Conservation (phyloP, 2,797 vertebrate species). For the Astyanax mexicanus region DNA sequence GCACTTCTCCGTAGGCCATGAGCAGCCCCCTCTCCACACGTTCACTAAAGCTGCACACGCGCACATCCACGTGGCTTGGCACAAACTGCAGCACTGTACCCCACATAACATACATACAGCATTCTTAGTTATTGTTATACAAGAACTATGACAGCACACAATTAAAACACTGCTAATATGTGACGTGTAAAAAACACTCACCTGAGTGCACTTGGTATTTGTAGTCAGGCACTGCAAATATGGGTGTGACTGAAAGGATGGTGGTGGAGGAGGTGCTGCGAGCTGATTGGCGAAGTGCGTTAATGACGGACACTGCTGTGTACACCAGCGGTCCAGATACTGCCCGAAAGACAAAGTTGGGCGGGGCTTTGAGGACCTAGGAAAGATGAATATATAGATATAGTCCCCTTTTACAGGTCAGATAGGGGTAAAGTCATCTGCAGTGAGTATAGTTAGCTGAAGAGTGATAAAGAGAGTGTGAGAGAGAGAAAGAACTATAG, state of each 20-base stretch:
- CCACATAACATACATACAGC: constrained; percentile 1
- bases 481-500: neutral
- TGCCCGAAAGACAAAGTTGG: constrained; percentile 89
- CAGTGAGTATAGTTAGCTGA: neutral
- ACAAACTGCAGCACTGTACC: constrained; percentile 93
- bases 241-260: constrained; percentile 79
- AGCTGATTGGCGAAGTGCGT: constrained; percentile 81
- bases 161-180: neutral
- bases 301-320: constrained; percentile 91
- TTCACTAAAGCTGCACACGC: constrained; percentile 91
- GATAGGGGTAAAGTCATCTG: neutral
- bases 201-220: constrained; percentile 89
- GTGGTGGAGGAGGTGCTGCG: constrained; percentile 73
- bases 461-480: neutral
- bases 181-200: constrained; percentile 65
- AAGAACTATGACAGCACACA: neutral
- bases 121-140: neutral
- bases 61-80: constrained; percentile 85
- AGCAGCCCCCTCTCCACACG: constrained; percentile 88
- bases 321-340: constrained; percentile 91
- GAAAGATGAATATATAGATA: neutral
- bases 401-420: neutral
- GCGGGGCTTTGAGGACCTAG: constrained; percentile 88
- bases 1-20: constrained; percentile 85
- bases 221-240: constrained; percentile 82